Percentiles rank a stretch among this genome's conserved stretches.
These are phyloP conservation scores for Oeneis ivallda DNA, from an alignment of 2,888 invertebrate species.

Conservation along the genomic window DNA sequence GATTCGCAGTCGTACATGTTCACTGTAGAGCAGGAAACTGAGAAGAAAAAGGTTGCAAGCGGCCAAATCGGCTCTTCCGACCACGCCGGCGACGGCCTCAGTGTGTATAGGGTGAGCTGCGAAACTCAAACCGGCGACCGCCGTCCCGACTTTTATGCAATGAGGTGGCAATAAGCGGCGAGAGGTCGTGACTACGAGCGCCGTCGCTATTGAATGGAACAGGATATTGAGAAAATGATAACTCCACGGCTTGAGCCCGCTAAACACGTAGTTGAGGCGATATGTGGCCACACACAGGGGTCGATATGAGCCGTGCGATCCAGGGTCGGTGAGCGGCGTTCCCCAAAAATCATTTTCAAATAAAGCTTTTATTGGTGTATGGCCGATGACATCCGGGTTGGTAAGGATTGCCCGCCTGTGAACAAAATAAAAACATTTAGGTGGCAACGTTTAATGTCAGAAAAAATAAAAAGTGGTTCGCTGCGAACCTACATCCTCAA, in stretches of 20 bases:
- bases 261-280: constrained; percentile 90
- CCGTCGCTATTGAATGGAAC: constrained; percentile 92
- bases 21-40: constrained; percentile 92
- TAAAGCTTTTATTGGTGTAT: constrained; percentile 90
- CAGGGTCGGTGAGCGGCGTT: constrained; percentile 94
- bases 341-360: constrained; percentile 99
- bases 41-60: constrained; percentile 95
- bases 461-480: too few relatives aligned
- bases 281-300: constrained; percentile 95
- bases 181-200: constrained; percentile 89
- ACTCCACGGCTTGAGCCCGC: constrained; percentile 89
- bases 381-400: constrained; percentile 95
- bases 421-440: constrained; percentile 46
- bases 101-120: constrained; percentile 98
- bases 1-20: constrained; percentile 87
- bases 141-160: constrained; percentile 84
- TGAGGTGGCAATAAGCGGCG: constrained; percentile 85
- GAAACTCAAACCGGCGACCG: constrained; percentile 92
- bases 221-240: constrained; percentile 93
- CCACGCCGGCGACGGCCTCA: constrained; percentile 97
- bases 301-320: constrained; percentile 98
- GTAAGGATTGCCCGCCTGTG: constrained; percentile 96
- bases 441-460: not conserved
- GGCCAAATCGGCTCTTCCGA: constrained; percentile 96
- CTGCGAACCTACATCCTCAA: too few relatives aligned